Percentiles rank a stretch among this genome's conserved stretches.
These are phyloP conservation scores for Hedya salicella DNA, from an alignment of 2,888 invertebrate species.

Conservation along the genomic window DNA sequence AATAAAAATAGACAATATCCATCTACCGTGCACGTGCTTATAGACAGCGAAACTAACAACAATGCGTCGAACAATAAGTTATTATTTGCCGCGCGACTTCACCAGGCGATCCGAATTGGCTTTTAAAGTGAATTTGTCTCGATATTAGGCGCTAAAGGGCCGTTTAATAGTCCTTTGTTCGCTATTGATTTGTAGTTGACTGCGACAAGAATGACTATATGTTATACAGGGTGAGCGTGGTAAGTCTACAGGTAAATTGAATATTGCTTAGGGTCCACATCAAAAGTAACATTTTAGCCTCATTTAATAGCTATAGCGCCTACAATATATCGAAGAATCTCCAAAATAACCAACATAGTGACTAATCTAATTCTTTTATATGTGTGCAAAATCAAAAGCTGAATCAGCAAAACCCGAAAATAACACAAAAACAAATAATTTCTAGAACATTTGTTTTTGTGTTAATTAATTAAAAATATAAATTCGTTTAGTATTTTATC, in stretches of 20 bases:
- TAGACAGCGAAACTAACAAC: constrained; percentile 21
- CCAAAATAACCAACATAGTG: no score
- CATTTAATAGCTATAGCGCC: no score
- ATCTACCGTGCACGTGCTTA: constrained; percentile 33
- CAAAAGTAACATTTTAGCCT: no score
- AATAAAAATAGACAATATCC: constrained; percentile 8
- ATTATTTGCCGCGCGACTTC: constrained; percentile 58
- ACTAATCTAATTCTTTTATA: no score
- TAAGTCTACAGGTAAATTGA: background rate
- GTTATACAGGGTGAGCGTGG: constrained; percentile 55
- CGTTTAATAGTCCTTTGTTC: constrained; percentile 74
- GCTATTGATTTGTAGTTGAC: constrained; percentile 74
- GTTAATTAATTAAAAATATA: no score
- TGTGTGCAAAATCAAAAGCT: no score
- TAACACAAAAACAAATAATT: no score
- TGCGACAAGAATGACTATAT: constrained; percentile 53
- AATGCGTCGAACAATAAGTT: constrained; percentile 42
- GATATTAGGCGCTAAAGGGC: constrained; percentile 75
- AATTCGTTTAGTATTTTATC: no score
- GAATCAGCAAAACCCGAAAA: no score
- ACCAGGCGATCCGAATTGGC: constrained; percentile 61
- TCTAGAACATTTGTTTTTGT: no score
- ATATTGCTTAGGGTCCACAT: background rate
- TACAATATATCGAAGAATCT: no score
- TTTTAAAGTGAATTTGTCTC: constrained; percentile 80